Evolutionary conservation across 2,113 vertebrate genomes (phyloP).

Genomic region (Athene cunicularia): DNA sequence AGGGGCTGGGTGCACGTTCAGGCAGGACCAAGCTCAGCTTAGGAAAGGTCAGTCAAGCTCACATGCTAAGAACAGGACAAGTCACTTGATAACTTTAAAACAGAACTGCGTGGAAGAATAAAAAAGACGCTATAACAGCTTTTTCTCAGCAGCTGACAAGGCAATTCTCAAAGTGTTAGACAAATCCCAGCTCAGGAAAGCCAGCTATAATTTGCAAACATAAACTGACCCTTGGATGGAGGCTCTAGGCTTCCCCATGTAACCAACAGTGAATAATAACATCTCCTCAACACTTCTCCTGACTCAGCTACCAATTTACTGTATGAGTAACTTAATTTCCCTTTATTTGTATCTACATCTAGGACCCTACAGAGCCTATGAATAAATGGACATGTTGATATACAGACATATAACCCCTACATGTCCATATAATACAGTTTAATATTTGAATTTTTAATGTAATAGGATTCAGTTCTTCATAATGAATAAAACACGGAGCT

Average conservation of each 20-base stretch:
- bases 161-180: background rate
- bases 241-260: background rate
- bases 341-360: background rate
- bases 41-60: background rate
- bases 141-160: background rate
- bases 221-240: background rate
- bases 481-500: slow-evolving; percentile 16
- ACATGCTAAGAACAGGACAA: background rate
- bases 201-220: background rate
- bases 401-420: background rate
- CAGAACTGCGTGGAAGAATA: background rate
- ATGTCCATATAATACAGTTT: slow-evolving; percentile 12
- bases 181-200: background rate
- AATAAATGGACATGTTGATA: slow-evolving; percentile 20
- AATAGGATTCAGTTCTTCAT: background rate
- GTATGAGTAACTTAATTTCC: background rate
- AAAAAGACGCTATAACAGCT: background rate
- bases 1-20: background rate
- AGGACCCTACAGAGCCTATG: background rate
- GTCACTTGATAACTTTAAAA: background rate
- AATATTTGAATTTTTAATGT: slow-evolving; percentile 36
- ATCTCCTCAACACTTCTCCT: background rate
- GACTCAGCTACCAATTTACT: background rate
- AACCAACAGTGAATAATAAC: background rate
- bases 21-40: background rate